Evolutionary conservation across 2,797 vertebrate species (phyloP), one percentile per base, ranked within the genome.

Genomic region (Eurystomus glaucurus): DNA sequence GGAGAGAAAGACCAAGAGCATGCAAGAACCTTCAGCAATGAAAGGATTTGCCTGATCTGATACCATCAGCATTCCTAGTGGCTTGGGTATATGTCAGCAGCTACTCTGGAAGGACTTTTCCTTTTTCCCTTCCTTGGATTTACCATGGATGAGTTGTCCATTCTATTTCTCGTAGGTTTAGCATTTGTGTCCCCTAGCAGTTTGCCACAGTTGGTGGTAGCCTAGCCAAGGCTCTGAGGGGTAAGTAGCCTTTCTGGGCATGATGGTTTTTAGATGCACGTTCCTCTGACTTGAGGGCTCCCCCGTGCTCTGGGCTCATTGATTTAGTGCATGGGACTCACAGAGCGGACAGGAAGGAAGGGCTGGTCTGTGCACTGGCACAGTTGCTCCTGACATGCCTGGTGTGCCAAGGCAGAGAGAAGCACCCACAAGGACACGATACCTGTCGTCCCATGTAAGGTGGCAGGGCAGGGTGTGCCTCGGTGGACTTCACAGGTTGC

Each of bases 241-340:
- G 17, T 70, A 55, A 51, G 79, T 3, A 45, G 46, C 15, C n/a
- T 69, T 62, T 82, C 28, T 71, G 78, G 50, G n/a, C 22, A 6
- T 18, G 39, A 26, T 1, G 3, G 17, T 48, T 90, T 29, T 66
- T 68, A 66, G 55, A 33, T 10, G 61, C 9, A 6, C 0, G 0
- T 54, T 84, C 46, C 43, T 72, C 23, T 76, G 72, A 48, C n/a
- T 68, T 31, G 5, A 58, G 72, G 43, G 21, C 23, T 85, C 6
- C 25, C 64, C 64, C 25, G 9, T 45, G 48, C 50, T 82, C 66
- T 79, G 37, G 58, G 33, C 76, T 81, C 52, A 7, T 7, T 69
- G 52, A 31, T 60, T 50, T 20, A 65, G 37, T 28, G 43, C 54
- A 14, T 0, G 1, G 18, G 52, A 57, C 57, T 61, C 65, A 45